phyloP scores from a whole-genome alignment of 2,113 vertebrate species.

The Antennarius striatus region DNA sequence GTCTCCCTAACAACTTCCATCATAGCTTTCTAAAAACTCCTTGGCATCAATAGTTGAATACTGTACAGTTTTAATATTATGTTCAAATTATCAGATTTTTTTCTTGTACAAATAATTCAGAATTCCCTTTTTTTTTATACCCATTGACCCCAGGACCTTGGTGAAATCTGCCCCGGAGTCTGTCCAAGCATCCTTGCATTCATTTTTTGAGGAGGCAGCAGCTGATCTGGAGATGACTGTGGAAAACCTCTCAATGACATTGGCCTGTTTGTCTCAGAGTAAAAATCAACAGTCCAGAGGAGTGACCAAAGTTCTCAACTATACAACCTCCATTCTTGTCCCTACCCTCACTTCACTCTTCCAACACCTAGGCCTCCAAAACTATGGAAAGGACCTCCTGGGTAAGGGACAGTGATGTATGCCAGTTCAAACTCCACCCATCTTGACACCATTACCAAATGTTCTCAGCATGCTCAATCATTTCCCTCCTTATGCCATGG shows the following conservation, averaged over 20 bases:
- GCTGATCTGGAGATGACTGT: constrained; percentile 88
- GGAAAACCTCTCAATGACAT: constrained; percentile 83
- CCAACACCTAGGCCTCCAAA: constrained; percentile 87
- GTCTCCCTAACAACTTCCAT: constrained; percentile 8
- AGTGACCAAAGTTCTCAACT: constrained; percentile 85
- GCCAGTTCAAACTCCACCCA: too few species aligned
- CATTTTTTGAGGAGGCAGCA: constrained; percentile 88
- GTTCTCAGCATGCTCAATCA: not conserved
- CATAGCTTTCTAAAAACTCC: not conserved
- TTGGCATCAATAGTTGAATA: too few species aligned
- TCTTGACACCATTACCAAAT: not conserved
- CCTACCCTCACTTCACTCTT: constrained; percentile 91
- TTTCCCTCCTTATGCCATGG: constrained; percentile 4
- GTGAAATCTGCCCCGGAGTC: constrained; percentile 85
- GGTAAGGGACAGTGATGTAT: constrained; percentile 71
- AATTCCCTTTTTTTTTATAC: not conserved
- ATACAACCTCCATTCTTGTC: constrained; percentile 86
- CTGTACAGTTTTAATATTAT: too few species aligned
- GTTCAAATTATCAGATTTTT: too few species aligned
- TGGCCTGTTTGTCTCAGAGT: constrained; percentile 85
- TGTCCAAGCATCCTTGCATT: constrained; percentile 81
- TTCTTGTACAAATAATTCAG: too few species aligned
- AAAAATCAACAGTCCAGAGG: constrained; percentile 81
- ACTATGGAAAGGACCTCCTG: constrained; percentile 87
- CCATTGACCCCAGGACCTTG: constrained; percentile 77